Evolutionary conservation across 35 echinoderm and acorn worm species (phyloP).

Genomic region (Heliocidaris erythrogramma): DNA sequence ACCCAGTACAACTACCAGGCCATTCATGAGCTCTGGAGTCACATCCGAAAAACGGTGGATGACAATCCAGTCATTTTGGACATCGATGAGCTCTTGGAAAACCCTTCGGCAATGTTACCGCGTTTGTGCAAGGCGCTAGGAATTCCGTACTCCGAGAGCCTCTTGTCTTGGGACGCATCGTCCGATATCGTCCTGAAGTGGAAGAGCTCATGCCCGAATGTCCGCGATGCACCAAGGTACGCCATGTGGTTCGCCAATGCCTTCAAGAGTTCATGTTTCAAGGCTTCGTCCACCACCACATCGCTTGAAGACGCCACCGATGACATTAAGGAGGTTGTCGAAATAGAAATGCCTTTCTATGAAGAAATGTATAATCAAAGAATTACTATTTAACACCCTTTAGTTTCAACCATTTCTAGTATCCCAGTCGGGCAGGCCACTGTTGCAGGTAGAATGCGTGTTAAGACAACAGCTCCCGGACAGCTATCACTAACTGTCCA

Average conservation of each 20-base stretch:
- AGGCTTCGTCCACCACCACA: neutral
- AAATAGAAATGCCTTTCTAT: constrained; percentile 30
- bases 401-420: neutral
- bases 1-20: neutral
- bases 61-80: constrained; percentile 10
- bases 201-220: constrained; percentile 26
- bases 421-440: too few species aligned
- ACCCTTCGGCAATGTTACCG: constrained; percentile 6
- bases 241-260: constrained; percentile 40
- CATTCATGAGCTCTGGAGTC: constrained; percentile 1
- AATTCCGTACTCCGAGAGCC: neutral
- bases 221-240: constrained; percentile 17
- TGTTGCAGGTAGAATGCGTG: too few species aligned
- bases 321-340: constrained; percentile 33
- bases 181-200: constrained; percentile 39
- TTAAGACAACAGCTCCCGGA: too few species aligned
- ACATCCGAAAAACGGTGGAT: neutral
- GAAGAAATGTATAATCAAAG: constrained; percentile 29
- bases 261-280: constrained; percentile 38
- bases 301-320: constrained; percentile 2
- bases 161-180: constrained; percentile 27
- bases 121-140: neutral
- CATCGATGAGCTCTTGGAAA: constrained; percentile 33
- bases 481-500: too few species aligned
- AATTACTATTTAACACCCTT: neutral